Conservation (phyloP, 2,888 invertebrate genomes). For the Vesta saturnalis region DNA sequence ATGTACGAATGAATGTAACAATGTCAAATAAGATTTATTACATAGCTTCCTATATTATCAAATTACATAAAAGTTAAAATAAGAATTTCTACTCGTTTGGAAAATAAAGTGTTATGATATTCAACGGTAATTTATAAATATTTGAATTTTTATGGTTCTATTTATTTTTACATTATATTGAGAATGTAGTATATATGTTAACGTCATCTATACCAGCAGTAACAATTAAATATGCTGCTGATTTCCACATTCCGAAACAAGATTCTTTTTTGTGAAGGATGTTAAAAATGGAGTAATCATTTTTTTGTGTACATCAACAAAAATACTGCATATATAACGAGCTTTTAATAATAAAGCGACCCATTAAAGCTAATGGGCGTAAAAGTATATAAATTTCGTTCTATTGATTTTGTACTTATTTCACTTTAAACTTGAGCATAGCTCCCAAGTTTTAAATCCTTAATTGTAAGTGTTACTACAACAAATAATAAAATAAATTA, state of each 20-base stretch:
- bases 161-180: neutral
- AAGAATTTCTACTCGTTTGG: neutral
- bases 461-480: too few relatives aligned
- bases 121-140: neutral
- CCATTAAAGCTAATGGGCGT: too few relatives aligned
- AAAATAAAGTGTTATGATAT: neutral
- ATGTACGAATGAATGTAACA: neutral
- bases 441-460: too few relatives aligned
- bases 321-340: too few relatives aligned
- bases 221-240: neutral
- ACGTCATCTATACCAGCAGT: neutral
- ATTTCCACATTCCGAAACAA: neutral
- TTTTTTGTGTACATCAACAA: too few relatives aligned
- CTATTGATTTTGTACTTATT: too few relatives aligned
- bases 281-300: too few relatives aligned
- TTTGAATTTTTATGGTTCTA: neutral
- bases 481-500: too few relatives aligned
- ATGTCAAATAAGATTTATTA: constrained; percentile 1
- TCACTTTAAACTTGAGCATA: too few relatives aligned
- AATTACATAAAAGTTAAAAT: neutral
- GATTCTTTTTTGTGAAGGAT: too few relatives aligned
- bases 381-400: too few relatives aligned
- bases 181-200: neutral
- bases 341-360: too few relatives aligned
- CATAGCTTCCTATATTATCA: neutral